Conservation (phyloP, 2,113 vertebrate species). For the Emydura subglobosa region DNA sequence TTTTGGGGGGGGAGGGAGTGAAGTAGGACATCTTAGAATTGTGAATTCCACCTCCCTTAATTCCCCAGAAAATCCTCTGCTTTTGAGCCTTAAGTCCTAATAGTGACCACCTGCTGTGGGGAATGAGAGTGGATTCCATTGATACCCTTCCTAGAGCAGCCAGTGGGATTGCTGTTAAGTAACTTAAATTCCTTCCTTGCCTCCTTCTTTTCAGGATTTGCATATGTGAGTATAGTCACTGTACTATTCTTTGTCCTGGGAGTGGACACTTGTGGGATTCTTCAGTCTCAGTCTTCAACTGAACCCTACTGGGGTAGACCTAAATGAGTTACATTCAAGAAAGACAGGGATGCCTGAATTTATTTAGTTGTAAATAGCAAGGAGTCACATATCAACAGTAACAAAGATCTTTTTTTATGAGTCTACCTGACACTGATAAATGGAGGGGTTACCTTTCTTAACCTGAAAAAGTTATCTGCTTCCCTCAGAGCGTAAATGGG, state of each 20-base stretch:
- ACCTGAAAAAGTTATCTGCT: constrained; percentile 24
- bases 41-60: not conserved
- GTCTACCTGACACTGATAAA: constrained; percentile 10
- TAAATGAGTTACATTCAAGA: not conserved
- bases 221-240: not conserved
- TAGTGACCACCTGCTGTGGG: not conserved
- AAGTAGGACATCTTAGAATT: not conserved
- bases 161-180: not conserved
- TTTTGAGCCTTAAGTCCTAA: not conserved
- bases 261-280: not conserved
- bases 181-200: not conserved
- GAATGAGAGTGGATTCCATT: not conserved
- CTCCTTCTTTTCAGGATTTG: not conserved
- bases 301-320: not conserved
- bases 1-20: not conserved
- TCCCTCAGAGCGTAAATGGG: constrained; percentile 8
- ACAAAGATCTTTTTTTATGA: not conserved
- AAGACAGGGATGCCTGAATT: not conserved
- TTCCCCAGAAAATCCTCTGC: not conserved
- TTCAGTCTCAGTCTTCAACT: not conserved
- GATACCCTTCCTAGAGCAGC: not conserved
- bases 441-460: constrained; percentile 25
- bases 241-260: not conserved
- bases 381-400: not conserved
- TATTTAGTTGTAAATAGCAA: not conserved